Base-by-base conservation (phyloP, 2,888 invertebrate species). In the Parnassius orleans region DNA sequence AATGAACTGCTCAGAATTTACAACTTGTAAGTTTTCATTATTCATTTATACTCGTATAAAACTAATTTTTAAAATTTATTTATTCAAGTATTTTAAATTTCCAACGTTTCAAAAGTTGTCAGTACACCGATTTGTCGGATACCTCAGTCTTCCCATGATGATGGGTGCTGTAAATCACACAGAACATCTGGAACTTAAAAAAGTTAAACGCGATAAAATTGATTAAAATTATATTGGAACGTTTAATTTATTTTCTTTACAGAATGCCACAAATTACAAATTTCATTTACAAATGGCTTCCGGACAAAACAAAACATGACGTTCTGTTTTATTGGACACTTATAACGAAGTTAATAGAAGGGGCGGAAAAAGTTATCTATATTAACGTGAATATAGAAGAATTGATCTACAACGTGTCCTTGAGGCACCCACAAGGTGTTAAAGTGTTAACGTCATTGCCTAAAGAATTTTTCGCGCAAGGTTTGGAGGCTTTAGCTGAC, bases 301-400 rank as follows among this genome's bases (percentile, higher is more conserved):
- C 87, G 3, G 72, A 79, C 0, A 72, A 75, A 1, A 72, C 73
- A 1, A 83, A 84, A 68, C 86, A 89, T 57, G 81, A 87, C 2
- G 73, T 87, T 0, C 63, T 86, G 10, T 86, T 90, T 44, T 90
- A 87, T 68, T 83, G 89, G 0, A 91, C 92, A 1, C 71, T 92
- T 0, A 58, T 90, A 2, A 75, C 87, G 0, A 89, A 90, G 67
- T 68, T 92, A 3, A 76, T 92, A 47, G 85, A 89, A 64, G 83
- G 85, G 2, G 85, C 87, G 0, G 71, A 82, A 2, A 77, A 73
- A 67, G 84, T 90, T 0, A 75, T 91, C 9, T 68, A 76, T 2
- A 84, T 85, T 3, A 92, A 92, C 70, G 80, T 83, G 73, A 74
- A 88, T 65, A 80, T 92, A 72, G 86, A 92, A 67, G 79, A 87